Evolutionary conservation across 2,113 vertebrate species (phyloP).

Genomic region (Pachycephala philippinensis): DNA sequence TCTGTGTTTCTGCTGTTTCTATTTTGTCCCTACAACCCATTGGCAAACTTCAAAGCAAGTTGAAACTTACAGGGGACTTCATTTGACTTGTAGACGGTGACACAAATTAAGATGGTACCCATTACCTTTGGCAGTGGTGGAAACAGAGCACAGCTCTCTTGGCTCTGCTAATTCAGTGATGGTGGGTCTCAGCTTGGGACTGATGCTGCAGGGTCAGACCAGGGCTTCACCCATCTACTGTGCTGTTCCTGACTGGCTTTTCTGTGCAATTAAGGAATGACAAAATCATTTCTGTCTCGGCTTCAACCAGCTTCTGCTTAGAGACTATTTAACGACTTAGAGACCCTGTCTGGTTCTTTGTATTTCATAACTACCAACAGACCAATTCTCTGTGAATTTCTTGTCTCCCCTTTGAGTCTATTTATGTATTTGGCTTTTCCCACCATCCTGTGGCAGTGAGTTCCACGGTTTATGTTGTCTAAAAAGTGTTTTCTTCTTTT

Average conservation of each 20-base stretch:
- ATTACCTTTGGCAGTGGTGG: background rate
- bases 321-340: fast-evolving
- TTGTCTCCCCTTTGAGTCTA: background rate
- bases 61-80: background rate
- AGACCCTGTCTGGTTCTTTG: background rate
- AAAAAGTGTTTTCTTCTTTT: background rate
- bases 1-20: background rate
- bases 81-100: background rate
- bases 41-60: background rate
- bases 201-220: background rate
- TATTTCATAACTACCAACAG: background rate
- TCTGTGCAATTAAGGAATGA: background rate
- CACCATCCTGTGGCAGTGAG: background rate
- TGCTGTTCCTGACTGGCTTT: background rate
- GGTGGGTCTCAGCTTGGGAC: background rate
- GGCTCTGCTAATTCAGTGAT: fast-evolving
- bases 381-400: background rate
- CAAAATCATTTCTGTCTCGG: background rate
- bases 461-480: background rate
- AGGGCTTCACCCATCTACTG: background rate
- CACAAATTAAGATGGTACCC: fast-evolving
- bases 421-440: background rate
- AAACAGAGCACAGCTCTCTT: background rate
- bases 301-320: background rate
- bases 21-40: background rate